Base-by-base conservation (phyloP, 2,113 vertebrate genomes). In the Platichthys stellatus region DNA sequence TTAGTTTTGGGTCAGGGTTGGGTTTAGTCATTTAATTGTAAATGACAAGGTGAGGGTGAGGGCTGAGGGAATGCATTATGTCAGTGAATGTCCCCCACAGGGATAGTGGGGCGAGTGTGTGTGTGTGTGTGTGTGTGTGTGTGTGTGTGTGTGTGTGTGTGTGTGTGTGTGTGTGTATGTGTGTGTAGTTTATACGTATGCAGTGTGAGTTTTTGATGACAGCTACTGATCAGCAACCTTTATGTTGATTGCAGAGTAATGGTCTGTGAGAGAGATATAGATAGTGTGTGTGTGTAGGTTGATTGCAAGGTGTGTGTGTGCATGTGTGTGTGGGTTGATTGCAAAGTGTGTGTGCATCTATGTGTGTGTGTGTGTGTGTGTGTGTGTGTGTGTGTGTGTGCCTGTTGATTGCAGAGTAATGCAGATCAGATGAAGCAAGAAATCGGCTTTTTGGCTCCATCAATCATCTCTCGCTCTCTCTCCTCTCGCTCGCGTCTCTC, bases 371-470 rank as follows among this genome's bases (percentile, higher is more conserved):
- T 65, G 51, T 38, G 72, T 72, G 35, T 73, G 74, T 65, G 51
- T 38, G 54, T 53, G 24, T 7, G 72, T 63, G 60, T 56, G 62
- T 62, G 45, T 74, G 74, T 56, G 83, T 77, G 78, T 74, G 76
- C 69, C 57, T 72, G 74, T 81, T 92, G 92, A 90, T 90, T 92
- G 89, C 88, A 81, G 71, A 82, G 84, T 91, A 91, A 92, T 90
- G 89, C 88, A 93, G 86, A 92, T 92, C 90, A 92, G 90, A 93
- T 92, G 92, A 91, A 92, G 91, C 90, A 93, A 92, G 89, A 93
- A 90, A 92, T 91, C 90, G 73, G 53, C 91, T 90, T 90, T 92
- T 90, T 90, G 84, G 86, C 90, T 90, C 86, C 91, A 92, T 93
- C 92, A 91, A 90, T 93, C 90, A 92, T 90, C 78, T 85, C 69